Conservation (phyloP, 2,888 invertebrate species). For the Sclerodermus sp. region DNA sequence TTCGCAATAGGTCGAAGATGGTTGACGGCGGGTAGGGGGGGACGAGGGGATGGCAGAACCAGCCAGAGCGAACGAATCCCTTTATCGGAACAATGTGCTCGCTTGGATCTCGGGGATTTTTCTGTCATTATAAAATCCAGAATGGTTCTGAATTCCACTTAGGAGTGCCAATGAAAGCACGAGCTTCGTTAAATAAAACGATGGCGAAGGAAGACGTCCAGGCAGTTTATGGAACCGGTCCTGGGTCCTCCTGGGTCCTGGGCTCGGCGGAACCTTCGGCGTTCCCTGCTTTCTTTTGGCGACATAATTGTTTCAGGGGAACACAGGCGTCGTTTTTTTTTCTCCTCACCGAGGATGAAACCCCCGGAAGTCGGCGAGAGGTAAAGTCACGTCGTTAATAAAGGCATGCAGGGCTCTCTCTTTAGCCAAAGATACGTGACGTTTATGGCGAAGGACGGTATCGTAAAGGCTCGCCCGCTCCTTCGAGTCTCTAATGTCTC, state of each 20-base stretch:
- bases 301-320: slow-evolving; percentile 22
- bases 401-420: slow-evolving; percentile 35
- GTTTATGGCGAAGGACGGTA: slow-evolving; percentile 45
- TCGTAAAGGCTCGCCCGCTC: slow-evolving; percentile 33
- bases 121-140: too few relatives aligned
- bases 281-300: slow-evolving; percentile 7
- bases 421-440: slow-evolving; percentile 49
- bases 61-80: too few relatives aligned
- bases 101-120: too few relatives aligned
- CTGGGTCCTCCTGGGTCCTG: too few relatives aligned
- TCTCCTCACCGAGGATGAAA: neutral
- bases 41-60: too few relatives aligned
- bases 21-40: too few relatives aligned
- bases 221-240: slow-evolving; percentile 18
- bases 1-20: too few relatives aligned
- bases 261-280: slow-evolving; percentile 1
- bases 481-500: slow-evolving; percentile 13
- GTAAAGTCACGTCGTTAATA: neutral
- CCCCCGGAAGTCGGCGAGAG: slow-evolving; percentile 31
- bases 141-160: too few relatives aligned
- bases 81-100: too few relatives aligned
- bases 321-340: slow-evolving; percentile 4
- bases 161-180: too few relatives aligned
- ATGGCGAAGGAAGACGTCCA: slow-evolving; percentile 4
- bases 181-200: too few relatives aligned